Conservation (phyloP, 2,113 vertebrate species). For the Prietella phreatophila region DNA sequence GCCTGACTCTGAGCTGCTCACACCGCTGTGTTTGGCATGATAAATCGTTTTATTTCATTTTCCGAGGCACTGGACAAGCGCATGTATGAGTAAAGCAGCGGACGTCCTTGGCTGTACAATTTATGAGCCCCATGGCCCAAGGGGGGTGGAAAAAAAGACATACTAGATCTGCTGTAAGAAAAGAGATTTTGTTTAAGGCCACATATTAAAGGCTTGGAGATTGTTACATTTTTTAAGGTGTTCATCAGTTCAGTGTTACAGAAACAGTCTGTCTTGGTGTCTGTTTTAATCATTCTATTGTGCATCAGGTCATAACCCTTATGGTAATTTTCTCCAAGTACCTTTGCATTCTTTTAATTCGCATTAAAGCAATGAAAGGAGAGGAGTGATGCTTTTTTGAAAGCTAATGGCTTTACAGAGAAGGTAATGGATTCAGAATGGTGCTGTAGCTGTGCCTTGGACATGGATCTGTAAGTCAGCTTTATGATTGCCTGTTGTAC, state of each 20-base stretch:
- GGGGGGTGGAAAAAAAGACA: conserved; percentile 23
- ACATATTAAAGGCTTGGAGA: conserved; percentile 17
- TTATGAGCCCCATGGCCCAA: conserved; percentile 64
- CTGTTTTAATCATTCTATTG: conserved; percentile 56
- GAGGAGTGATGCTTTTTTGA: conserved; percentile 46
- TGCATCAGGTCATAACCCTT: conserved; percentile 63
- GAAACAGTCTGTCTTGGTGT: conserved; percentile 44
- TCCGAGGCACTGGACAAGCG: conserved; percentile 73
- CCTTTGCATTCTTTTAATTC: conserved; percentile 63
- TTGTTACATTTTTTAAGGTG: conserved; percentile 60
- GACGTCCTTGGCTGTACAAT: conserved; percentile 70
- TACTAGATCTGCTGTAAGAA: conserved; percentile 35
- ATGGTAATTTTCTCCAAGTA: conserved; percentile 54
- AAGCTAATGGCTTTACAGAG: conserved; percentile 51
- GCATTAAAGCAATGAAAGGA: conserved; percentile 63
- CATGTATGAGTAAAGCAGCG: conserved; percentile 72
- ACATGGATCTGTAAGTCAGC: conserved; percentile 65
- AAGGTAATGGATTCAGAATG: conserved; percentile 55
- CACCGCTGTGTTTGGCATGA: conserved; percentile 61
- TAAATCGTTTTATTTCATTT: conserved; percentile 79
- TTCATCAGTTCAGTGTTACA: conserved; percentile 62
- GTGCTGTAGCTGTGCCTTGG: conserved; percentile 48
- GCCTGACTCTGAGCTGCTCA: conserved; percentile 29
- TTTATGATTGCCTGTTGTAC: conserved; percentile 78
- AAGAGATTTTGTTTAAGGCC: conserved; percentile 42